Evolutionary conservation across 2,888 invertebrate genomes (phyloP), one percentile per base, ranked within the genome.

Genomic region (Zygaena filipendulae): DNA sequence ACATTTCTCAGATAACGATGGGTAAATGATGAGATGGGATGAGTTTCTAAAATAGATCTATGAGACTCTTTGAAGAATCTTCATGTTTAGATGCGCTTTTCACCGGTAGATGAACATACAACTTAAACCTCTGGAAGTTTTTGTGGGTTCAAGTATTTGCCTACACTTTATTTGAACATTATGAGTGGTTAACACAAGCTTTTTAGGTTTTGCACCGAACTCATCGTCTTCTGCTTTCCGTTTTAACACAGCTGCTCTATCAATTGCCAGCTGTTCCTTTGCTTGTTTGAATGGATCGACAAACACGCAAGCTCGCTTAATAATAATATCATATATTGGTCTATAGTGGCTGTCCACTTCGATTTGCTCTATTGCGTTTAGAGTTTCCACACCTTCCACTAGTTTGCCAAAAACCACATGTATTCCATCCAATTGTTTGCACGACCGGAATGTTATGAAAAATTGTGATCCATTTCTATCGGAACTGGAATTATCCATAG

Each of bases 401-500:
- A 99, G 83, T 68, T 91, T 91, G 11, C 99, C 99, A 77, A 99
- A 99, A 42, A 99, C 91, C 2, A 97, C 92, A 64, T 99, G 99
- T 57, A 98, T 98, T 3, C 92, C 90, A 69, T 99, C 97, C 42
- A 99, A 80, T 66, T 98, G 95, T 43, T 91, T 90, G 57, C 97
- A 97, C 0, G 98, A 97, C 7, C 98, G 88, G 62, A 91, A 99
- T 0, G 98, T 98, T 44, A 99, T 94, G 61, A 97, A 99, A 67
- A 99, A 99, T 71, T 99, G 99, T 3, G 97, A 97, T 39, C 92
- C 94, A 70, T 99, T 99, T 2, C 96, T 94, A 54, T 96, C 88
- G 2, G 95, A 91, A 12, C 99, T 99, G 1, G 95, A 92, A 80
- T 99, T 99, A 0, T 99, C 99, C 98, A 99, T 97, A 2, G 96